Conservation (phyloP, 2,113 vertebrate species). For the Seriola quinqueradiata region DNA sequence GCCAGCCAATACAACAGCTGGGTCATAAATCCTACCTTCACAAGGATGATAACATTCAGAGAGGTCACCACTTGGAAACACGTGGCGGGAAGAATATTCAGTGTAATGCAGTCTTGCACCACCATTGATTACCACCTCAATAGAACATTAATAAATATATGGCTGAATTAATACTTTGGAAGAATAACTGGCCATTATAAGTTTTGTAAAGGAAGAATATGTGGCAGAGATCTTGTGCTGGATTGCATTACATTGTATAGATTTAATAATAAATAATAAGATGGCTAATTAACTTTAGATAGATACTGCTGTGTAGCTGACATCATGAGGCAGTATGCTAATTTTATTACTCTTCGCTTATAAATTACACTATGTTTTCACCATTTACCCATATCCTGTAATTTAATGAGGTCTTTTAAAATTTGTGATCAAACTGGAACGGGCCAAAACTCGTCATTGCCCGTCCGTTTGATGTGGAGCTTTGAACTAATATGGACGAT, state of each 20-base stretch:
- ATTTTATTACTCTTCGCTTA: background rate
- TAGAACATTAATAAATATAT: background rate
- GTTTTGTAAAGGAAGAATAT: background rate
- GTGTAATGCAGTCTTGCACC: background rate
- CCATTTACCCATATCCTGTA: background rate
- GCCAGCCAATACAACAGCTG: background rate
- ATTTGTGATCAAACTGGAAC: background rate
- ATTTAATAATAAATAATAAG: background rate
- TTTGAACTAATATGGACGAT: background rate
- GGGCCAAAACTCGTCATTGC: background rate
- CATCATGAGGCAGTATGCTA: background rate
- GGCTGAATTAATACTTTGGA: background rate
- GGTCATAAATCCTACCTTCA: background rate
- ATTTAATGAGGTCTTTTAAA: background rate
- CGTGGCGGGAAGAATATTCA: background rate
- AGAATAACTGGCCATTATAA: background rate
- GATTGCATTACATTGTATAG: background rate
- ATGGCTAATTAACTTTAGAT: background rate
- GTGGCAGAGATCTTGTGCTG: background rate
- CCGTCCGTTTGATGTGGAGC: background rate
- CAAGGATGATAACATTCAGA: background rate
- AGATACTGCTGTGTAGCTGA: background rate
- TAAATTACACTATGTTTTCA: background rate
- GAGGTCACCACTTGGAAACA: background rate
- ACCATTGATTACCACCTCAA: background rate